phyloP scores from a whole-genome alignment of 2,888 invertebrate species.

The Sarcophaga variegata region DNA sequence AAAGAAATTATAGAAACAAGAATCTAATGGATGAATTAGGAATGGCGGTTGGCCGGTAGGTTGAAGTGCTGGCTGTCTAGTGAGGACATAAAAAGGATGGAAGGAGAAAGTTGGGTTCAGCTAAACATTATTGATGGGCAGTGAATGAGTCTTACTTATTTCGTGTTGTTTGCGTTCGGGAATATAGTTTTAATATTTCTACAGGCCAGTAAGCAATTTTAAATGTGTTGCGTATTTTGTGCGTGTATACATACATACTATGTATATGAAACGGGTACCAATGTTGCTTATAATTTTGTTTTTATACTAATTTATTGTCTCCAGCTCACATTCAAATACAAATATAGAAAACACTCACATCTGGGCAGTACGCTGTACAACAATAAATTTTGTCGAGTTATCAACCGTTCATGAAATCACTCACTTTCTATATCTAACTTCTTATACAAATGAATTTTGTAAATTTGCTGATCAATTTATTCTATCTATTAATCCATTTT shows the following conservation, averaged over 20 bases:
- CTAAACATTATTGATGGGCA: slow-evolving; percentile 60
- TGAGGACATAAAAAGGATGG: not conserved
- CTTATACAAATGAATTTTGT: too few relatives aligned
- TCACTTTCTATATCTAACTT: too few relatives aligned
- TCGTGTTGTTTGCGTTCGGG: slow-evolving; percentile 63
- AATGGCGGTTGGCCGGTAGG: slow-evolving; percentile 16
- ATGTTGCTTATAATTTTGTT: slow-evolving; percentile 7
- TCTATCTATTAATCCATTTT: too few relatives aligned
- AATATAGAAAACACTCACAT: not conserved
- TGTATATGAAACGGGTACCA: slow-evolving; percentile 25
- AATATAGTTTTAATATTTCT: slow-evolving; percentile 55
- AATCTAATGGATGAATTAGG: slow-evolving; percentile 11
- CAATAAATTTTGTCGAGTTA: too few relatives aligned
- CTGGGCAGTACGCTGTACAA: too few relatives aligned
- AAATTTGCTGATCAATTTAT: too few relatives aligned
- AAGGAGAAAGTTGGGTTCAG: slow-evolving; percentile 27
- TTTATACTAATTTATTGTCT: not conserved
- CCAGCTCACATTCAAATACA: not conserved
- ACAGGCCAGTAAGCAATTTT: slow-evolving; percentile 59
- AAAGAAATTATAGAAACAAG: slow-evolving; percentile 34
- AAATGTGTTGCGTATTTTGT: slow-evolving; percentile 63
- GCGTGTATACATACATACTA: not conserved
- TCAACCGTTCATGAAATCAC: too few relatives aligned
- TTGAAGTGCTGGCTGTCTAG: not conserved
- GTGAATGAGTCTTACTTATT: slow-evolving; percentile 56